A percentile compares a stretch with the other conserved stretches of the same genome.
These are phyloP conservation scores for Hecatera dysodea DNA, from an alignment of 2,888 invertebrate species.

Conservation along the genomic window DNA sequence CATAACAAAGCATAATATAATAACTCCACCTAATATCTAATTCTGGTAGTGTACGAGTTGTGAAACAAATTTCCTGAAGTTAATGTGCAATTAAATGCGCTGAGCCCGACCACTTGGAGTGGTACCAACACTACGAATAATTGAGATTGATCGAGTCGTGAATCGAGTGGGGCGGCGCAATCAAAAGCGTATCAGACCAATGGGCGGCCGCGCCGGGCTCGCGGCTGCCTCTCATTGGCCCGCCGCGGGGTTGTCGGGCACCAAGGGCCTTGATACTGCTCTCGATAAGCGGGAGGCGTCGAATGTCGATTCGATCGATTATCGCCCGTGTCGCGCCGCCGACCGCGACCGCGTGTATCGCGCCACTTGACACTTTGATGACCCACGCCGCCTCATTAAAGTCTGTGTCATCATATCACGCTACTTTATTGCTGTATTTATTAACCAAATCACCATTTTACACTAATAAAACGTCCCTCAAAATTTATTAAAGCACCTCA, in stretches of 20 bases:
- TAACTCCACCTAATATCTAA: constrained; percentile 31
- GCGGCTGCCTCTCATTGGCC: constrained; percentile 82
- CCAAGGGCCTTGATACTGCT: constrained; percentile 88
- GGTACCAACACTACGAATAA: constrained; percentile 82
- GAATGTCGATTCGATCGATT: constrained; percentile 87
- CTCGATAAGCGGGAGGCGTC: constrained; percentile 89
- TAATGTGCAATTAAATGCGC: constrained; percentile 73
- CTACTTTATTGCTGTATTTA: constrained; percentile 54
- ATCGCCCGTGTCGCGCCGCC: constrained; percentile 75
- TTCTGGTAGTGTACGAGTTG: constrained; percentile 39
- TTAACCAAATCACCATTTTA: constrained; percentile 57
- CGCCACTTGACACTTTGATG: constrained; percentile 48
- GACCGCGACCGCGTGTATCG: constrained; percentile 2
- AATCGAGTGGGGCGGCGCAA: constrained; percentile 89
- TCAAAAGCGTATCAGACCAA: constrained; percentile 89
- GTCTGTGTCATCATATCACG: constrained; percentile 50
- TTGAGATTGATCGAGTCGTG: constrained; percentile 89
- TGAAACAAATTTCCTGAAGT: constrained; percentile 53
- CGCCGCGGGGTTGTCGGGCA: constrained; percentile 83
- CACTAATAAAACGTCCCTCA: constrained; percentile 59
- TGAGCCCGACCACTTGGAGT: constrained; percentile 76
- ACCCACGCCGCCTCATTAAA: constrained; percentile 42
- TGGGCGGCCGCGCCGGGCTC: constrained; percentile 77
- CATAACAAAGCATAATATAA: neutral
- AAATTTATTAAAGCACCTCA: constrained; percentile 63